These are phyloP conservation scores for Oenanthe melanoleuca DNA, from an alignment of 2,113 vertebrate genomes.

Conservation along the genomic window DNA sequence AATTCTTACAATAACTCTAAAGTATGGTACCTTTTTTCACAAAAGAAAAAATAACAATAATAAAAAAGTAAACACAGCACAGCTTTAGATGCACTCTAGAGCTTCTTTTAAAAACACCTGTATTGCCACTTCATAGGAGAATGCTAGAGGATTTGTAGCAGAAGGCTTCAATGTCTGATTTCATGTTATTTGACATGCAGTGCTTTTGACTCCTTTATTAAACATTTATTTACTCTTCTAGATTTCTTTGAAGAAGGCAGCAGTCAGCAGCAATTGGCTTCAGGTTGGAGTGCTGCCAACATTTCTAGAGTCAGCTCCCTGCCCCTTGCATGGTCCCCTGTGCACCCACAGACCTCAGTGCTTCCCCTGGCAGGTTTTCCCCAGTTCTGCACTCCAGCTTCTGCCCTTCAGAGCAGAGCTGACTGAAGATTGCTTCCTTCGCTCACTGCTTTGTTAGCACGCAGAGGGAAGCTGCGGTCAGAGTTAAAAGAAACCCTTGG, in stretches of 20 bases:
- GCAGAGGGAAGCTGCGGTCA: rapidly evolving
- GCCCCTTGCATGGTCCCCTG: rapidly evolving
- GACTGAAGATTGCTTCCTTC: neutral
- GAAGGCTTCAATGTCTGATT: neutral
- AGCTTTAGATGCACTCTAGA: neutral
- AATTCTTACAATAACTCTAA: neutral
- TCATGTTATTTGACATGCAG: neutral
- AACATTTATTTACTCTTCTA: neutral
- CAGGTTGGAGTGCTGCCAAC: neutral
- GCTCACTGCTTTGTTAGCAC: neutral
- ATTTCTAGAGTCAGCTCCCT: neutral
- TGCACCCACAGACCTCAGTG: rapidly evolving
- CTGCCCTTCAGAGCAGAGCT: neutral
- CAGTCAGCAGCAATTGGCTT: neutral
- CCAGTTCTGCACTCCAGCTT: neutral
- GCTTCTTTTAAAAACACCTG: neutral
- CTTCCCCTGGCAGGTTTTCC: neutral
- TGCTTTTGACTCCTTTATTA: neutral
- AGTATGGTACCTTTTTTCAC: neutral
- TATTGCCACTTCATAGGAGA: neutral
- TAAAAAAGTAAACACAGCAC: neutral
- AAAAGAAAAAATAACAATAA: rapidly evolving
- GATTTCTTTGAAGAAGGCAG: neutral
- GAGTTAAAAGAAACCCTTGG: neutral
- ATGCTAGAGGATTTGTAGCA: neutral